phyloP scores from a whole-genome alignment of 1,140 invertebrate genomes.

The Chrysopa pallens region DNA sequence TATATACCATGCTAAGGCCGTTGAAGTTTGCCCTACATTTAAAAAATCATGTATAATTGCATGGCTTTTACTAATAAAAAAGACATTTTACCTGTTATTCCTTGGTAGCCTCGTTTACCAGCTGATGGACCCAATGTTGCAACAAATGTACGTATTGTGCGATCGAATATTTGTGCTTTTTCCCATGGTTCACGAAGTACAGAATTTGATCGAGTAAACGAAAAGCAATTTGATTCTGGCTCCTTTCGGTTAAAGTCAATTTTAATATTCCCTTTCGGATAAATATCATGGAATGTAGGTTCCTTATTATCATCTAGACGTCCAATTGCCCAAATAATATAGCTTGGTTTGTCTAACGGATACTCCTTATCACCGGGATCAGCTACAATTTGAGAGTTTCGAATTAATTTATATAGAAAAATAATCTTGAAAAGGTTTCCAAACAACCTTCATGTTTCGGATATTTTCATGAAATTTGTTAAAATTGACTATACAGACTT shows the following conservation, averaged over 20 bases:
- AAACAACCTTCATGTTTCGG: no score
- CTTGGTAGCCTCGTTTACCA: slow-evolving; percentile 54
- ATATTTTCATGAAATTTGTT: no score
- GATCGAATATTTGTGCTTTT: slow-evolving; percentile 56
- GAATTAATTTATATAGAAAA: no score
- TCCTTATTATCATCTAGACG: slow-evolving; percentile 57
- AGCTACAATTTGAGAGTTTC: slow-evolving; percentile 27
- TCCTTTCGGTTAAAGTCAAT: slow-evolving; percentile 47
- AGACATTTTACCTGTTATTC: slow-evolving; percentile 38
- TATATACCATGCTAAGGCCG: slow-evolving; percentile 58
- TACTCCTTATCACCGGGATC: slow-evolving; percentile 64
- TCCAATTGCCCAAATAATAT: slow-evolving; percentile 73
- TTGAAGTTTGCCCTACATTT: slow-evolving; percentile 31
- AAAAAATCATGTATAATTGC: background rate
- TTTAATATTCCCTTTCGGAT: slow-evolving; percentile 47
- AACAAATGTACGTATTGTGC: slow-evolving; percentile 53
- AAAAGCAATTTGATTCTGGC: slow-evolving; percentile 44
- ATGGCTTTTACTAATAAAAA: background rate
- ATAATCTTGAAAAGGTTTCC: no score
- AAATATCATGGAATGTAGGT: slow-evolving; percentile 68
- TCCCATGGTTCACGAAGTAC: slow-evolving; percentile 46
- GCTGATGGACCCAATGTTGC: slow-evolving; percentile 67
- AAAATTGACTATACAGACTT: no score
- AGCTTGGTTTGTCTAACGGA: slow-evolving; percentile 40
- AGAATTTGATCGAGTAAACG: slow-evolving; percentile 36